Conservation (phyloP, 2,797 vertebrate genomes). For the Loriculus beryllinus region DNA sequence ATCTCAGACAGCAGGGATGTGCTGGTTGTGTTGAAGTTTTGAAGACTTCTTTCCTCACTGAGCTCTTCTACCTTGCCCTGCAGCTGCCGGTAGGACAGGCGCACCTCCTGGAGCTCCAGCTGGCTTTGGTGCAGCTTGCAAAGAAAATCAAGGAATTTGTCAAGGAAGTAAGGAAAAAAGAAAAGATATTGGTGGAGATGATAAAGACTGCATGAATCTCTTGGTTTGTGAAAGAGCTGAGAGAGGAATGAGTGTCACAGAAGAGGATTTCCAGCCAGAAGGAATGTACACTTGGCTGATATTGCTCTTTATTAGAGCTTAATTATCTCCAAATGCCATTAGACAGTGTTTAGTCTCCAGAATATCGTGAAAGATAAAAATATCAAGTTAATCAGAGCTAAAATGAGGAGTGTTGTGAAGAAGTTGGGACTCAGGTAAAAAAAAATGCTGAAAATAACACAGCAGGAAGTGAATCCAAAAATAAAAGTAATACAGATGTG, state of each 20-base stretch:
- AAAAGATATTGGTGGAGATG: background rate
- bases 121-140: conserved; percentile 90
- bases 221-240: background rate
- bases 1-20: conserved; percentile 94
- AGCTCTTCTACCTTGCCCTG: conserved; percentile 88
- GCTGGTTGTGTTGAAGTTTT: conserved; percentile 84
- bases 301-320: conserved; percentile 22
- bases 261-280: conserved; percentile 33
- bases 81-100: conserved; percentile 88
- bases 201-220: background rate
- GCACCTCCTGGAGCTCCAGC: conserved; percentile 90
- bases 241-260: background rate
- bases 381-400: background rate
- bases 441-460: background rate
- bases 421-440: background rate
- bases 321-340: conserved; percentile 33
- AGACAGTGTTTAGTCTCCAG: background rate
- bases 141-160: background rate
- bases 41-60: conserved; percentile 88
- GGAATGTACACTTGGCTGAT: conserved; percentile 27
- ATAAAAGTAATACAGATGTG: background rate
- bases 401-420: background rate
- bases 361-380: conserved; percentile 52
- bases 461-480: background rate
- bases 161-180: background rate